Evolutionary conservation across 2,113 vertebrate genomes (phyloP).

Genomic region (Mormoops blainvillei): DNA sequence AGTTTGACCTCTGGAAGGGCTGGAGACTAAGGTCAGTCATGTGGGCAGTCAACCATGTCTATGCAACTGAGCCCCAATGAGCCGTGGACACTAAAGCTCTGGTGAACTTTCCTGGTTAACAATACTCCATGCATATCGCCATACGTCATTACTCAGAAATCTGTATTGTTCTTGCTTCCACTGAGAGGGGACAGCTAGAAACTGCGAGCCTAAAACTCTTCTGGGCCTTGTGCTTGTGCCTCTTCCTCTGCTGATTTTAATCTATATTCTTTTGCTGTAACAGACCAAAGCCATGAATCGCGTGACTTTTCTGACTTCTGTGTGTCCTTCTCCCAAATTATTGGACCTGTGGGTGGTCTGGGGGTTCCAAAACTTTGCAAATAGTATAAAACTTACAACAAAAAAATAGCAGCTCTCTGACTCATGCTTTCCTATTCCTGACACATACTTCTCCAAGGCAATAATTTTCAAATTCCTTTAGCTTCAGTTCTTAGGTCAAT

Average conservation of each 20-base stretch:
- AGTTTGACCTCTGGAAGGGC: too few relatives aligned
- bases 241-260: background rate
- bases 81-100: background rate
- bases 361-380: background rate
- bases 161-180: background rate
- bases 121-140: background rate
- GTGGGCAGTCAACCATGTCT: background rate
- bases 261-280: background rate
- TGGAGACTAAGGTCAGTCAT: background rate
- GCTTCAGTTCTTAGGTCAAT: conserved; percentile 2
- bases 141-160: background rate
- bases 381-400: background rate
- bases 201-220: background rate
- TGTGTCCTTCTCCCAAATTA: background rate
- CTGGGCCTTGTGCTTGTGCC: background rate
- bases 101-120: background rate
- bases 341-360: background rate
- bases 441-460: background rate
- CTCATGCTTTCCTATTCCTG: background rate
- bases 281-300: background rate
- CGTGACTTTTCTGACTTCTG: background rate
- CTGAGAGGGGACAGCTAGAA: background rate
- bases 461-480: background rate
- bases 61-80: background rate
- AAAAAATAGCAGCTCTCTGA: background rate